Evolutionary conservation across 2,888 invertebrate genomes (phyloP).

Genomic region (Mythimna ferrago): DNA sequence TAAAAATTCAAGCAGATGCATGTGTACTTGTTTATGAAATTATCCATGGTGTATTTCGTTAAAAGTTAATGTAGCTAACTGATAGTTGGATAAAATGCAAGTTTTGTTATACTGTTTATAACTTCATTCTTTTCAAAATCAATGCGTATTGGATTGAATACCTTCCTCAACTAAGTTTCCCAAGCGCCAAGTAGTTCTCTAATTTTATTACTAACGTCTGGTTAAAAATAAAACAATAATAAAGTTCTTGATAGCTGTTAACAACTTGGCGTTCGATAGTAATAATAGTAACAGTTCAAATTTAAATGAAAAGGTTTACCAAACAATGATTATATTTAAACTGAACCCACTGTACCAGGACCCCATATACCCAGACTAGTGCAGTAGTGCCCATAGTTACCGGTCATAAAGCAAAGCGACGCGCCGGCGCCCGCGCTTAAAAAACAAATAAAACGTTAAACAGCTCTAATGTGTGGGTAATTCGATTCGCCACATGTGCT

Average conservation of each 20-base stretch:
- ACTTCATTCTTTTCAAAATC: background rate
- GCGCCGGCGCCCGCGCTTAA: constrained; percentile 62
- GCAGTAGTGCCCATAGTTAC: constrained; percentile 52
- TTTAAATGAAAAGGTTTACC: constrained; percentile 37
- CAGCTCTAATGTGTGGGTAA: constrained; percentile 69
- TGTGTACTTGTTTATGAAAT: constrained; percentile 7
- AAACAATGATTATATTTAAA: constrained; percentile 50
- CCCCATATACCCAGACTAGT: constrained; percentile 51
- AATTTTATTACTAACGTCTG: background rate
- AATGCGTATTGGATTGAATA: background rate
- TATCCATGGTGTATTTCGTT: background rate
- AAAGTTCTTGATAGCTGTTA: constrained; percentile 9
- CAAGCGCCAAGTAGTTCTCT: background rate
- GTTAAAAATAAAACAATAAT: constrained; percentile 6
- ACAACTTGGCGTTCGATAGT: constrained; percentile 16
- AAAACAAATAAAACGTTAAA: constrained; percentile 67
- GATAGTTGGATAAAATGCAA: background rate
- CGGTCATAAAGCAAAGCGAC: constrained; percentile 61
- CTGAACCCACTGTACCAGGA: constrained; percentile 49
- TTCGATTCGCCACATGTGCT: constrained; percentile 71
- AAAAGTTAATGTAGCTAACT: background rate
- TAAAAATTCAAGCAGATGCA: constrained; percentile 25
- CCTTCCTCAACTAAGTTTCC: background rate
- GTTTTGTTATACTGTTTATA: background rate
- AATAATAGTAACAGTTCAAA: constrained; percentile 13